Base-by-base conservation (phyloP, 2,888 invertebrate species). In the Diarsia rubi region DNA sequence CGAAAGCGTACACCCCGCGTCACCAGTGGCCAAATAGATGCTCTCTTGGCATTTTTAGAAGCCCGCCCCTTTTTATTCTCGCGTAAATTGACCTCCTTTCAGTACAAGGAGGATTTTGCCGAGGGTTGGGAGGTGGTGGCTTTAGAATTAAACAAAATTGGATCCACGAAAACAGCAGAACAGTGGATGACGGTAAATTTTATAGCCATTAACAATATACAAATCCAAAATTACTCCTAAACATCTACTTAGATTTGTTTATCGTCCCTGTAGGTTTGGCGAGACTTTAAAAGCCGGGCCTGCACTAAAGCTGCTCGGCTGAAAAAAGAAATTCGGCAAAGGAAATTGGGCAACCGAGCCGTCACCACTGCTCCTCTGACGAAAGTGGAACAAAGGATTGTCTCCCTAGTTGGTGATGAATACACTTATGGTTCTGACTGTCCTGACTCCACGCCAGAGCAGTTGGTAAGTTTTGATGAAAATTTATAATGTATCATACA, bases 251-350 rank as follows among this genome's bases (percentile, higher is more conserved):
- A 9, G 9, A 63, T n/a, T n/a, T 63, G 11, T 63, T 63, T 44
- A 63, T 44, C 24, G 3, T 63, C 24, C 11, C 11, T 24, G 44
- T 24, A 47, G 45, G 64, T 47, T 65, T 65, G 64, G 45, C 45
- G 64, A 47, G 45, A 65, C 45, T 47, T 65, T 4, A 65, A 65
- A 45, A 65, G 64, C 45, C 64, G 45, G 21, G 64, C 21, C 27
- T 45, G 27, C 45, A 47, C 0, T 65, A 65, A 47, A 24, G 24
- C 44, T 24, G 44, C 24, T 11, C 63, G 45, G 8, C 21, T 45
- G 45, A 19, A 27, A 65, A 47, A 47, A 27, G 27, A 65, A 65
- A 45, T 12, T 2, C 1, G 14, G 9, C 37, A 6, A 37, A 37
- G 8, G 37, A 37, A 37, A 37, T 6, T 37, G 6, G 37, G 37